Evolutionary conservation across 2,797 vertebrate genomes (phyloP).

Genomic region (Phataginus tricuspis): DNA sequence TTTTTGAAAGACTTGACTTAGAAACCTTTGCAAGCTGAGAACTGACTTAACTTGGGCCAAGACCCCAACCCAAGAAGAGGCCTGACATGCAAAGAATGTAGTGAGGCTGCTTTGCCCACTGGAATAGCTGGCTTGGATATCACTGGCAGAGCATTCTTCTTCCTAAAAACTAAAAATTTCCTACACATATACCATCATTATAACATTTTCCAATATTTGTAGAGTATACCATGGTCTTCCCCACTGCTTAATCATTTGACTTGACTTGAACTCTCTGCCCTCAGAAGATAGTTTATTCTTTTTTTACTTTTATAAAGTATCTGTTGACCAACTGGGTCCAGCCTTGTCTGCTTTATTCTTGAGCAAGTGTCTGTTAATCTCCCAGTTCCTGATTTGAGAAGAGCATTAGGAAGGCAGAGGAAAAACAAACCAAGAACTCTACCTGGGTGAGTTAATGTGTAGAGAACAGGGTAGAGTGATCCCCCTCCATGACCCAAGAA

Average conservation of each 20-base stretch:
- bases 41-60: not conserved
- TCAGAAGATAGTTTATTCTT: not conserved
- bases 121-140: not conserved
- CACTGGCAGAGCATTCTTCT: not conserved
- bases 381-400: not conserved
- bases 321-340: not conserved
- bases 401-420: not conserved
- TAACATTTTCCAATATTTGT: not conserved
- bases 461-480: not conserved
- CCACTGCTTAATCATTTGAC: not conserved
- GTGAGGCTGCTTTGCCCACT: not conserved
- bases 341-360: not conserved
- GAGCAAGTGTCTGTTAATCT: not conserved
- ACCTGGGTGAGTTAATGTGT: not conserved
- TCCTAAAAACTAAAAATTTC: not conserved
- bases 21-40: constrained; percentile 21
- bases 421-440: not conserved
- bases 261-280: not conserved
- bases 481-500: not conserved
- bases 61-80: not conserved
- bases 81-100: not conserved
- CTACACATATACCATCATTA: not conserved
- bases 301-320: not conserved
- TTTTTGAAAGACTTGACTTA: constrained; percentile 51
- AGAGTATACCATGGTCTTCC: not conserved